phyloP scores from a whole-genome alignment of 2,113 vertebrate species.

The Rhynchomys soricoides region DNA sequence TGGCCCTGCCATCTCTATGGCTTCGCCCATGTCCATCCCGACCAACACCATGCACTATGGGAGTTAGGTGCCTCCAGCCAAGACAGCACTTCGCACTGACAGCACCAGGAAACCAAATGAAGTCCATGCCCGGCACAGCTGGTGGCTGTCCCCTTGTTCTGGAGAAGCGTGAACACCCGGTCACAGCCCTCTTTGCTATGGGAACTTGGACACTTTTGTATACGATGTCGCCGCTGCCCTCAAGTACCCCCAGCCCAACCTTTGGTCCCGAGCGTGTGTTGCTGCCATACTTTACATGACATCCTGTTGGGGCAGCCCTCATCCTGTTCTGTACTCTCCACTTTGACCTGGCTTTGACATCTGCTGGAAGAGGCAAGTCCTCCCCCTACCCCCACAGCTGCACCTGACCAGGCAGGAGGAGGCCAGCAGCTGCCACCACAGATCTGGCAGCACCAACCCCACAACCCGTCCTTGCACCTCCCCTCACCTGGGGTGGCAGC shows the following conservation, averaged over 20 bases:
- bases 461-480: neutral
- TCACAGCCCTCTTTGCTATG: constrained; percentile 75
- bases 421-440: neutral
- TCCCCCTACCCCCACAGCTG: neutral
- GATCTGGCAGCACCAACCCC: neutral
- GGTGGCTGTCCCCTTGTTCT: constrained; percentile 51
- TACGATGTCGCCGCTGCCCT: constrained; percentile 55
- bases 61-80: constrained; percentile 86
- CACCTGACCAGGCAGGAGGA: neutral
- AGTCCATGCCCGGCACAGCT: constrained; percentile 68
- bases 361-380: constrained; percentile 31
- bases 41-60: constrained; percentile 98
- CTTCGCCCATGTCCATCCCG: constrained; percentile 95
- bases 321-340: constrained; percentile 11
- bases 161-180: constrained; percentile 57
- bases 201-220: constrained; percentile 81
- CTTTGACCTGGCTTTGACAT: constrained; percentile 70
- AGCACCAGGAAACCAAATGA: constrained; percentile 88
- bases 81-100: constrained; percentile 59
- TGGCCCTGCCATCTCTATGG: constrained; percentile 96
- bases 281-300: constrained; percentile 72
- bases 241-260: neutral
- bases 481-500: neutral
- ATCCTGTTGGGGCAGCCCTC: constrained; percentile 60
- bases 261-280: constrained; percentile 56